Evolutionary conservation across 2,113 vertebrate species (phyloP).

Genomic region (Oryzias javanicus): DNA sequence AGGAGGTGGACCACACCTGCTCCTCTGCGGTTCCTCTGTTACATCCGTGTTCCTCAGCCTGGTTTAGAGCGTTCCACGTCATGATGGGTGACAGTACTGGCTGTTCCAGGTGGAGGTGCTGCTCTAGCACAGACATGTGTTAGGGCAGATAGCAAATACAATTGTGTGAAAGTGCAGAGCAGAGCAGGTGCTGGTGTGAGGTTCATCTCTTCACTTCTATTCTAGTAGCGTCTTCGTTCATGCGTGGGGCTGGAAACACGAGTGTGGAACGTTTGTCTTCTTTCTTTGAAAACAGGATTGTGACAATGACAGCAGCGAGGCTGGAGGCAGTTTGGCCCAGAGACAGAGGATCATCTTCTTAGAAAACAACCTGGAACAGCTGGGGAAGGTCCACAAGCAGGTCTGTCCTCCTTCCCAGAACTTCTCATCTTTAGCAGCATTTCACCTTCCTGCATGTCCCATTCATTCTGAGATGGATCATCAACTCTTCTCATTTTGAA

Average conservation of each 20-base stretch:
- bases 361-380: slow-evolving; percentile 70
- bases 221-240: not conserved
- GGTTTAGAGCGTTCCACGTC: too few relatives aligned
- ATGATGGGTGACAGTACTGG: too few relatives aligned
- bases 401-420: slow-evolving; percentile 8
- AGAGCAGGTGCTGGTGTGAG: not conserved
- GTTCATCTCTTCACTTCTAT: not conserved
- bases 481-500: too few relatives aligned
- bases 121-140: too few relatives aligned
- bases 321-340: slow-evolving; percentile 62
- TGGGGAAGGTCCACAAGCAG: slow-evolving; percentile 75
- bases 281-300: slow-evolving; percentile 29
- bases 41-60: too few relatives aligned
- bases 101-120: too few relatives aligned
- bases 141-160: too few relatives aligned
- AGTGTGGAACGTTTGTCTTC: not conserved
- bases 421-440: not conserved
- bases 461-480: too few relatives aligned
- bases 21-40: too few relatives aligned
- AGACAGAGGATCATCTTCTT: slow-evolving; percentile 68
- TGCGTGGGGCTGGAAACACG: not conserved
- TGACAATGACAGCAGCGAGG: slow-evolving; percentile 56
- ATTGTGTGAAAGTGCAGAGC: too few relatives aligned
- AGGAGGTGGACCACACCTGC: too few relatives aligned
- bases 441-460: not conserved